These are phyloP conservation scores for Zophobas atratus DNA, from an alignment of 1,140 invertebrate genomes.

Conservation along the genomic window DNA sequence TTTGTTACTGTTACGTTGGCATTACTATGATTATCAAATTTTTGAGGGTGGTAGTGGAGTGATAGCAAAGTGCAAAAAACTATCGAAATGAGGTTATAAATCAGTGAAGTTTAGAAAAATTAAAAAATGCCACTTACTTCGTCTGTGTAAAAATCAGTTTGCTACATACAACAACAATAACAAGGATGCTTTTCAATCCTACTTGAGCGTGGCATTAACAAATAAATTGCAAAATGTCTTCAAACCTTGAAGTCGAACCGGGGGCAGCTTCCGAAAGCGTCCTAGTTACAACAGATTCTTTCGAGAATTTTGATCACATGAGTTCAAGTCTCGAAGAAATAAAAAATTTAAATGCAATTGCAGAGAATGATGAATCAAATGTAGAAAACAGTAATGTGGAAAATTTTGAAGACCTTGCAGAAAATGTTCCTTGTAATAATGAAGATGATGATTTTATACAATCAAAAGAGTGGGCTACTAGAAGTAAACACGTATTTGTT, in stretches of 20 bases:
- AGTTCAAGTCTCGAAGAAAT: slow-evolving; percentile 74
- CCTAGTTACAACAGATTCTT: slow-evolving; percentile 79
- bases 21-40: too few species aligned
- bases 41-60: too few species aligned
- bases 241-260: slow-evolving; percentile 61
- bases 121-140: too few species aligned
- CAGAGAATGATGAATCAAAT: slow-evolving; percentile 66
- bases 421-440: slow-evolving; percentile 47
- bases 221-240: slow-evolving; percentile 47
- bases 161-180: too few species aligned
- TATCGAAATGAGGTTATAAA: too few species aligned
- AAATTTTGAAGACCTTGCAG: slow-evolving; percentile 54
- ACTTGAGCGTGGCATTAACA: too few species aligned
- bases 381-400: slow-evolving; percentile 68
- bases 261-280: slow-evolving; percentile 76
- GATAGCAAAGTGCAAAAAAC: too few species aligned
- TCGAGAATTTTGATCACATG: slow-evolving; percentile 80
- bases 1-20: too few species aligned
- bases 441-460: slow-evolving; percentile 72
- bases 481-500: slow-evolving; percentile 95
- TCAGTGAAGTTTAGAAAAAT: too few species aligned
- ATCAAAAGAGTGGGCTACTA: slow-evolving; percentile 81
- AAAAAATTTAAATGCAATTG: slow-evolving; percentile 67
- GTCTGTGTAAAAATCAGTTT: too few species aligned
- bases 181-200: too few species aligned